phyloP scores from a whole-genome alignment of 1,140 invertebrate species.

The Papilio aristodemus region DNA sequence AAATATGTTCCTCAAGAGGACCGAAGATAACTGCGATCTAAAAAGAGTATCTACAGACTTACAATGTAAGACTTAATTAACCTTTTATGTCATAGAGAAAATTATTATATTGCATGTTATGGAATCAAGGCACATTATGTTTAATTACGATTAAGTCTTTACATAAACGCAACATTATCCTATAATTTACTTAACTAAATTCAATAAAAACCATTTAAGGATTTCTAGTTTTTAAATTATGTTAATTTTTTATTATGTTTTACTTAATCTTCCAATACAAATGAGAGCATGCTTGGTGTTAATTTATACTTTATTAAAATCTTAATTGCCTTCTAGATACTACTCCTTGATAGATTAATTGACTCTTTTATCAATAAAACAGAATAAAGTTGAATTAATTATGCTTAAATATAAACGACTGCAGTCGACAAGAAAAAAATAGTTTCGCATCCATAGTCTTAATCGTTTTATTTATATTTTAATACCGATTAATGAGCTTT shows the following conservation, averaged over 20 bases:
- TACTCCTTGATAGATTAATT: conserved; percentile 14
- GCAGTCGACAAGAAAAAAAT: background rate
- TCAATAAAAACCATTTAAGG: background rate
- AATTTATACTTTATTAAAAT: conserved; percentile 9
- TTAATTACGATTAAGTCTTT: background rate
- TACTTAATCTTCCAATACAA: background rate
- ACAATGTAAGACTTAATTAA: background rate
- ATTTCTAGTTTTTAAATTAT: background rate
- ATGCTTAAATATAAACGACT: background rate
- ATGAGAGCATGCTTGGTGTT: background rate
- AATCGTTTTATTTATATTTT: background rate
- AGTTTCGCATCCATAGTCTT: background rate
- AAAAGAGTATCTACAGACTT: too few species aligned
- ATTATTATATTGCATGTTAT: background rate
- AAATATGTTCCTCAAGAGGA: too few species aligned
- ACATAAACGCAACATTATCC: background rate
- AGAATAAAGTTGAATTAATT: background rate
- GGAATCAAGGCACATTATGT: background rate
- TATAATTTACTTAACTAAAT: background rate
- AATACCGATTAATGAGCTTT: background rate
- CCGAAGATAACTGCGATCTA: too few species aligned
- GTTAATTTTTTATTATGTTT: background rate
- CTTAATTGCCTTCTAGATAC: conserved; percentile 4
- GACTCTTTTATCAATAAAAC: conserved; percentile 11
- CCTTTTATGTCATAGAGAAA: background rate